Conservation (phyloP, 2,888 invertebrate species). For the Ischnus inquisitorius region DNA sequence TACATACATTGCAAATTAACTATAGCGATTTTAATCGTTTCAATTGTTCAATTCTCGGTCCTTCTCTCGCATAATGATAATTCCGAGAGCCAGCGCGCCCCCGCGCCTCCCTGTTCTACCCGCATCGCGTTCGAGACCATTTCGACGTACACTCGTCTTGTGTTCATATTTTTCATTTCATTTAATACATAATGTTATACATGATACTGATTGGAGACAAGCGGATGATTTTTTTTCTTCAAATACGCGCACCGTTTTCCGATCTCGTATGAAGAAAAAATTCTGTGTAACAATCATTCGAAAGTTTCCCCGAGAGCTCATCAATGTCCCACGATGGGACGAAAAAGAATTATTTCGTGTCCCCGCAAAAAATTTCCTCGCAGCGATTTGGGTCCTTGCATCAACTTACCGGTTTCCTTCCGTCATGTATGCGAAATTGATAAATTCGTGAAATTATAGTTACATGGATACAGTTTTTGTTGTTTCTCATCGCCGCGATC, state of each 20-base stretch:
- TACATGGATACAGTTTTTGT: constrained; percentile 34
- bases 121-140: constrained; percentile 7
- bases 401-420: background rate
- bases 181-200: constrained; percentile 48
- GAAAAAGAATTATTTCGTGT: constrained; percentile 3
- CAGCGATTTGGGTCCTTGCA: background rate
- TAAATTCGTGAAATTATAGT: constrained; percentile 43
- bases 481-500: constrained; percentile 2
- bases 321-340: constrained; percentile 13
- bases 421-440: constrained; percentile 18
- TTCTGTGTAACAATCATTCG: constrained; percentile 32
- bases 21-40: constrained; percentile 21
- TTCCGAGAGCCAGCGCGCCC: background rate
- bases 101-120: constrained; percentile 1
- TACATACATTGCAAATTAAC: constrained; percentile 63
- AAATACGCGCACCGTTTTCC: background rate
- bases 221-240: constrained; percentile 22
- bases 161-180: background rate
- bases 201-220: constrained; percentile 53
- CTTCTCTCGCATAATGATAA: background rate
- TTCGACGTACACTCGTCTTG: constrained; percentile 23
- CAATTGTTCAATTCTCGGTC: constrained; percentile 23
- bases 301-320: constrained; percentile 9
- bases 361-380: background rate
- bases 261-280: constrained; percentile 17